Base-by-base conservation (phyloP, 2,797 vertebrate species). In the Philypnodon macrostomus region DNA sequence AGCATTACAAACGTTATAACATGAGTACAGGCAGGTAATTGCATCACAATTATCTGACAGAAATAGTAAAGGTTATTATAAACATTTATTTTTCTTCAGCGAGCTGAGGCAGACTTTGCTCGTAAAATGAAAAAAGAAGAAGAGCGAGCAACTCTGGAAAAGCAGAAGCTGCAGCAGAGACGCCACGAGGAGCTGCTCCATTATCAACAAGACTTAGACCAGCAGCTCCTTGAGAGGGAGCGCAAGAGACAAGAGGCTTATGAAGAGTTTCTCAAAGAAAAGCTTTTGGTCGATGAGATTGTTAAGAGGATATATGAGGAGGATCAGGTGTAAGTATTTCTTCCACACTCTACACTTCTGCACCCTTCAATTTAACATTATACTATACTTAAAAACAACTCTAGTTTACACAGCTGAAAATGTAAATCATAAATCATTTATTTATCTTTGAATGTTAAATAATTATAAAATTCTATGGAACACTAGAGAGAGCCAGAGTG, bases 291-390 rank as follows among this genome's bases (percentile, higher is more conserved):
- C 33, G 95, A 98, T 45, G 93, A 95, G 79, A 94, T 98, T 16
- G 74, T 98, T 53, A 88, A 88, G 46, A 98, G 93, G 84, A 93
- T 98, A 78, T 94, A 93, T 8, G 93, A 96, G 51, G 95, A 99
- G 79, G 93, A 97, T 60, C 88, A 90, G 66, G 88, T 75, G 96
- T 98, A 77, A 93, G 92, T 85, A 10, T 6, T 5, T 8, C 17
- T 17, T 24, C 2, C 30, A 2, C 4, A 6, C 14, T 19, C n/a
- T 16, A 15, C 29, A 16, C 8, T 31, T 8, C 18, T 34, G 8
- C 26, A 18, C 11, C 5, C 2, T n/a, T n/a, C 12, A 23, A 23
- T 6, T 23, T 23, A 23, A 23, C 3, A 23, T 23, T 23, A 23
- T 23, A 23, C n/a, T n/a, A n/a, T n/a, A n/a, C n/a, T n/a, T n/a